Conservation (phyloP, 2,888 invertebrate genomes). For the Odontocerum albicorne region DNA sequence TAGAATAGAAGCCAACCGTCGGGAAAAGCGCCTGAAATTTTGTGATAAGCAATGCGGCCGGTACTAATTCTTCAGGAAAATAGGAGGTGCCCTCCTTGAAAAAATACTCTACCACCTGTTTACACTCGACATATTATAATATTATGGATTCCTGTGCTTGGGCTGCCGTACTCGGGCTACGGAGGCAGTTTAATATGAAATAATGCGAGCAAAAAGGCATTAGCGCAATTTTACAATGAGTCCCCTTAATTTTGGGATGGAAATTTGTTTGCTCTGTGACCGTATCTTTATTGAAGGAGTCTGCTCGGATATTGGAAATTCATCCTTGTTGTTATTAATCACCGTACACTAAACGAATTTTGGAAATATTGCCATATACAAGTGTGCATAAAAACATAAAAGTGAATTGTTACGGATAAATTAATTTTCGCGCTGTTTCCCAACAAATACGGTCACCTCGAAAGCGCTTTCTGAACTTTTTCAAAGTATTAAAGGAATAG, state of each 20-base stretch:
- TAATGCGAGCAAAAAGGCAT: slow-evolving; percentile 3
- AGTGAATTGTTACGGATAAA: too few species aligned
- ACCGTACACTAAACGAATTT: too few species aligned
- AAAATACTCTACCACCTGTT: slow-evolving; percentile 12
- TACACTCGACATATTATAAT: slow-evolving; percentile 11
- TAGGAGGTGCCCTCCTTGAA: neutral
- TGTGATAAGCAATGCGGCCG: slow-evolving; percentile 49
- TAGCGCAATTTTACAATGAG: neutral
- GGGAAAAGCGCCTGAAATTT: slow-evolving; percentile 51
- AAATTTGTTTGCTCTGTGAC: neutral
- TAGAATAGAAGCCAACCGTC: slow-evolving; percentile 22
- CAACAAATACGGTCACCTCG: too few species aligned
- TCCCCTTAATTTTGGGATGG: neutral
- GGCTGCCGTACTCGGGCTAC: neutral
- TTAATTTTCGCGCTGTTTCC: too few species aligned
- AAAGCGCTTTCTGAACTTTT: too few species aligned
- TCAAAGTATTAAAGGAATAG: too few species aligned
- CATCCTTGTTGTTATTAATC: too few species aligned
- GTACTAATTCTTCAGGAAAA: slow-evolving; percentile 13
- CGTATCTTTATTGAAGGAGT: neutral
- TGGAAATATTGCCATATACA: too few species aligned
- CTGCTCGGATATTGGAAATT: too few species aligned
- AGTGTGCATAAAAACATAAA: too few species aligned
- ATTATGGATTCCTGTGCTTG: slow-evolving; percentile 10
- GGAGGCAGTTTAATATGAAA: slow-evolving; percentile 10